Evolutionary conservation across 2,113 vertebrate genomes (phyloP).

Genomic region (mouse (Mus musculus)): DNA sequence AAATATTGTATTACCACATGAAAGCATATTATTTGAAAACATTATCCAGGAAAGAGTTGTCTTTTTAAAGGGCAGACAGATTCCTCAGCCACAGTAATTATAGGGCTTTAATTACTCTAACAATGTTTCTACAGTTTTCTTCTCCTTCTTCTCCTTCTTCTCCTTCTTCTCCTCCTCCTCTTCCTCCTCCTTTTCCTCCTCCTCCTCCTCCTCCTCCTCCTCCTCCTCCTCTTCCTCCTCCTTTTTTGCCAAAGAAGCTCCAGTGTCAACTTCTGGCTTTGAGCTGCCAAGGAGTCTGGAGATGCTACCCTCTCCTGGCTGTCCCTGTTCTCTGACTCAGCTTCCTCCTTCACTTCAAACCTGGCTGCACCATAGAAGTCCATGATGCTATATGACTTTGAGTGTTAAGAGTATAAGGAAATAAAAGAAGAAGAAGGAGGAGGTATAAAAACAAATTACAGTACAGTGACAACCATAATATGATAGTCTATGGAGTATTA

Average conservation of each 20-base stretch:
- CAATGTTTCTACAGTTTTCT: too few relatives aligned
- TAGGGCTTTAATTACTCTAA: not conserved
- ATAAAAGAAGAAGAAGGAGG: not conserved
- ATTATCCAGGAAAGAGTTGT: not conserved
- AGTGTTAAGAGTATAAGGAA: conserved; percentile 1
- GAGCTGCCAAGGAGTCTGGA: not conserved
- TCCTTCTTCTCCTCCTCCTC: too few relatives aligned
- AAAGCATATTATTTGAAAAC: conserved; percentile 34
- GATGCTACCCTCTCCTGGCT: not conserved
- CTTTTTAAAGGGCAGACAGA: conserved; percentile 5
- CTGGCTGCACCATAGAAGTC: too few relatives aligned
- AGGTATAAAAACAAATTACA: not conserved
- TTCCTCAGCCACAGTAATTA: not conserved
- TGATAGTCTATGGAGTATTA: not conserved
- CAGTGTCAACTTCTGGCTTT: not conserved
- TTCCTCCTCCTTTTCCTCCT: too few relatives aligned
- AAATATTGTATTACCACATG: conserved; percentile 15
- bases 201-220: too few relatives aligned
- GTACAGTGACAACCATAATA: not conserved
- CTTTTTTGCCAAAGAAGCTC: not conserved
- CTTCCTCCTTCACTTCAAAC: not conserved
- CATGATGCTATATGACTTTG: not conserved
- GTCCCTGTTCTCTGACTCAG: not conserved
- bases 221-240: too few relatives aligned
- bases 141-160: too few relatives aligned